Conservation (phyloP, 2,113 vertebrate genomes). For the Aphelocoma coerulescens region DNA sequence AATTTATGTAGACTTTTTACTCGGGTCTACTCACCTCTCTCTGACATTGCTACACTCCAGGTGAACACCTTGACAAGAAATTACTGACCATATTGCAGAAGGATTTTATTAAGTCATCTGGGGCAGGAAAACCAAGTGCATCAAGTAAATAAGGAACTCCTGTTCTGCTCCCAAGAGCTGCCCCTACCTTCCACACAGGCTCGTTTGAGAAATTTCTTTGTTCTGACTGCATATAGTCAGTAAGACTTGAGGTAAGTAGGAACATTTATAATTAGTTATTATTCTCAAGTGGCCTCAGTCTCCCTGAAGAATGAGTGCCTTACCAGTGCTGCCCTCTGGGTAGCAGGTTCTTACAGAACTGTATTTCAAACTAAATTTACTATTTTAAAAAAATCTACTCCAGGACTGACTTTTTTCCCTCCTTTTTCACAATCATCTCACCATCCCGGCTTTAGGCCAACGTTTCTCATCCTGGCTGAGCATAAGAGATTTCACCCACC, state of each 20-base stretch:
- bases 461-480: not conserved
- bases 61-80: not conserved
- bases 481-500: not conserved
- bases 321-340: not conserved
- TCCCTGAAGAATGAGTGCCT: not conserved
- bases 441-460: rapidly evolving
- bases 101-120: not conserved
- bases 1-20: not conserved
- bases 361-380: not conserved
- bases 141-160: not conserved
- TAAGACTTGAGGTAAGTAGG: not conserved
- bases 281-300: not conserved
- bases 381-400: not conserved
- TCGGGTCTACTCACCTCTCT: not conserved
- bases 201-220: not conserved
- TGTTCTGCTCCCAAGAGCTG: not conserved
- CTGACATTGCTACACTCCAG: not conserved
- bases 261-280: not conserved
- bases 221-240: not conserved
- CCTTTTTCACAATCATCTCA: not conserved
- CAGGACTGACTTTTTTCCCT: not conserved
- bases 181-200: not conserved
- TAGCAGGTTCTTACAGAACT: not conserved
- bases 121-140: not conserved
- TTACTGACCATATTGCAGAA: not conserved